Evolutionary conservation across 1,140 invertebrate genomes (phyloP).

Genomic region (Antheraea mylitta): DNA sequence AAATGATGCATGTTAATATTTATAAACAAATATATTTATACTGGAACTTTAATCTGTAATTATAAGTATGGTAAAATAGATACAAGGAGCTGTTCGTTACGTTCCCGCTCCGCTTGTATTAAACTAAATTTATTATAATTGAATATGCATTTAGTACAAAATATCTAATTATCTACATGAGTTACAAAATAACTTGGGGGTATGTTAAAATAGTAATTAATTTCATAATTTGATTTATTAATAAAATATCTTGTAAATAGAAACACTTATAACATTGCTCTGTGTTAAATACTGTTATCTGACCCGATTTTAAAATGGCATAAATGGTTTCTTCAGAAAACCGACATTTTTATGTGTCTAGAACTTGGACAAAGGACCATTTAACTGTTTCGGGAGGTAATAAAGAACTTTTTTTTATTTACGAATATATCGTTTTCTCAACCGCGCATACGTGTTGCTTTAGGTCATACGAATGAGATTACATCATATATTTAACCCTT

Average conservation of each 20-base stretch:
- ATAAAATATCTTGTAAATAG: neutral
- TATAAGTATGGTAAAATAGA: too few relatives aligned
- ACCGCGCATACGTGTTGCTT: constrained; percentile 44
- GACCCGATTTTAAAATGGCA: constrained; percentile 39
- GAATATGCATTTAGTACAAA: too few relatives aligned
- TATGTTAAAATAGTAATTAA: too few relatives aligned
- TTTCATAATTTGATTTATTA: neutral
- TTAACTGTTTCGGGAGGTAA: constrained; percentile 47
- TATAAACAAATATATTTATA: too few relatives aligned
- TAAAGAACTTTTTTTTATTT: constrained; percentile 45
- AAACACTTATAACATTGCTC: neutral
- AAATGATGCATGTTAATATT: too few relatives aligned
- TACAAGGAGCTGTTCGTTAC: too few relatives aligned
- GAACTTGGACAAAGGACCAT: constrained; percentile 51
- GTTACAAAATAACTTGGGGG: too few relatives aligned
- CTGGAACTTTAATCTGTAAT: too few relatives aligned
- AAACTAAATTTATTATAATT: too few relatives aligned
- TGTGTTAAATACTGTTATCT: constrained; percentile 2
- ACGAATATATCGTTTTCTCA: constrained; percentile 21
- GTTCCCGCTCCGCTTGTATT: too few relatives aligned
- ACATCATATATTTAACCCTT: neutral
- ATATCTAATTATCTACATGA: too few relatives aligned
- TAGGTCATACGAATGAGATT: constrained; percentile 35
- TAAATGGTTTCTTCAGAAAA: constrained; percentile 46
- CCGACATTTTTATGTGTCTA: constrained; percentile 63